Evolutionary conservation across 1,140 invertebrate species (phyloP).

Genomic region (Habropoda laboriosa): DNA sequence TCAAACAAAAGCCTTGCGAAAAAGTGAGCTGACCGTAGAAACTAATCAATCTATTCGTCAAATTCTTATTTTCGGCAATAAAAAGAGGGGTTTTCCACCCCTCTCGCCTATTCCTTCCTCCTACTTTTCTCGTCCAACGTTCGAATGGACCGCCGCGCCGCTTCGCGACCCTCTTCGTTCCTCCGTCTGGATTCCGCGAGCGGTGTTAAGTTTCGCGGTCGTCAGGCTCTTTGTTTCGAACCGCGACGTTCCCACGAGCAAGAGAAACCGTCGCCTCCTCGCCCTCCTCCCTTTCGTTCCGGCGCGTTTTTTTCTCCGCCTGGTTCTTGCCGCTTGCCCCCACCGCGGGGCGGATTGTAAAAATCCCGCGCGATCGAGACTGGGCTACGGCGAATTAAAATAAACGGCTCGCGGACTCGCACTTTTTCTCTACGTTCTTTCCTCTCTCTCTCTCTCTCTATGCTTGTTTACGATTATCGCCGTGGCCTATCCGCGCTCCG

Average conservation of each 20-base stretch:
- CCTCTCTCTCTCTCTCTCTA: not conserved
- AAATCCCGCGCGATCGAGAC: constrained; percentile 26
- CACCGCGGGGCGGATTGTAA: constrained; percentile 33
- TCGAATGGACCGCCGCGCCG: no score
- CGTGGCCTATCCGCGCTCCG: not conserved
- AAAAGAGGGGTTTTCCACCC: no score
- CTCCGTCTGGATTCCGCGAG: constrained; percentile 64
- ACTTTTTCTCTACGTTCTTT: constrained; percentile 20
- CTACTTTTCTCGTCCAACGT: constrained; percentile 29
- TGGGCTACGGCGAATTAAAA: constrained; percentile 30
- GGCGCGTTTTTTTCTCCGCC: constrained; percentile 21
- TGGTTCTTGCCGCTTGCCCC: constrained; percentile 14
- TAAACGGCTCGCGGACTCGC: not conserved
- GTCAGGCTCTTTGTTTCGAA: constrained; percentile 71
- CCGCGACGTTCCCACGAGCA: constrained; percentile 65
- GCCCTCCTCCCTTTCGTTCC: constrained; percentile 25
- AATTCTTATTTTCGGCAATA: no score
- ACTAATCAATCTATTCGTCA: no score
- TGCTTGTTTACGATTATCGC: constrained; percentile 43
- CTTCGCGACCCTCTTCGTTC: no score
- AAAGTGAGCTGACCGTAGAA: no score
- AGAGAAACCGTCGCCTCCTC: constrained; percentile 43
- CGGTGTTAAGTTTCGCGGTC: constrained; percentile 75
- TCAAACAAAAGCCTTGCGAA: no score
- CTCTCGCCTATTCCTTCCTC: constrained; percentile 1